Conservation (phyloP, 2,797 vertebrate genomes). For the Gadopsis marmoratus region DNA sequence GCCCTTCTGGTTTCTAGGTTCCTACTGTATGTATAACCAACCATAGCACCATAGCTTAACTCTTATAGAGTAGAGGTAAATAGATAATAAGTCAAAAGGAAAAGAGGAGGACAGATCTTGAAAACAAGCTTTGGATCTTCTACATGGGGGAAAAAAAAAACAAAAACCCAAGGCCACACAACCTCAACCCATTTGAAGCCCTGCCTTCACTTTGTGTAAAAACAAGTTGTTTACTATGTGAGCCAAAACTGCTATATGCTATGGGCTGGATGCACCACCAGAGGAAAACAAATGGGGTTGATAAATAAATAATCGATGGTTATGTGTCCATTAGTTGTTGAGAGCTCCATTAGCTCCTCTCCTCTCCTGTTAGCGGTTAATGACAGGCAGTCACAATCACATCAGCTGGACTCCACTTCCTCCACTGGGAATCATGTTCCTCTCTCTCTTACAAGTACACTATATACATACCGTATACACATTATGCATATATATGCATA, state of each 20-base stretch:
- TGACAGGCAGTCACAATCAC: slow-evolving; percentile 83
- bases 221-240: slow-evolving; percentile 64
- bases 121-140: slow-evolving; percentile 8
- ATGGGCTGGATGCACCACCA: slow-evolving; percentile 62
- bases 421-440: slow-evolving; percentile 75
- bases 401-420: slow-evolving; percentile 85
- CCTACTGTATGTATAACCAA: neutral
- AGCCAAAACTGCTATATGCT: slow-evolving; percentile 52
- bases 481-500: slow-evolving; percentile 33
- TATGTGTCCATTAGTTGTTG: slow-evolving; percentile 86
- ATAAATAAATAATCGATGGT: slow-evolving; percentile 85
- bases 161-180: neutral
- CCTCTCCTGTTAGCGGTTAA: slow-evolving; percentile 82
- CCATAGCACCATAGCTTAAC: neutral
- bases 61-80: neutral
- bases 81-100: slow-evolving; percentile 1
- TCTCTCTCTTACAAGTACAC: slow-evolving; percentile 51
- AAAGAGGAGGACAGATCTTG: slow-evolving; percentile 6
- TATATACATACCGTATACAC: slow-evolving; percentile 40
- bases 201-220: slow-evolving; percentile 49
- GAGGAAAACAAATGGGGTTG: slow-evolving; percentile 76
- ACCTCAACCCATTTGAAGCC: slow-evolving; percentile 19
- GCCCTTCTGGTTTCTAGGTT: neutral
- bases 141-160: neutral
- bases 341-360: slow-evolving; percentile 86